These are phyloP conservation scores for Tetragnatha montana DNA, from an alignment of 2,888 invertebrate species.

Conservation along the genomic window DNA sequence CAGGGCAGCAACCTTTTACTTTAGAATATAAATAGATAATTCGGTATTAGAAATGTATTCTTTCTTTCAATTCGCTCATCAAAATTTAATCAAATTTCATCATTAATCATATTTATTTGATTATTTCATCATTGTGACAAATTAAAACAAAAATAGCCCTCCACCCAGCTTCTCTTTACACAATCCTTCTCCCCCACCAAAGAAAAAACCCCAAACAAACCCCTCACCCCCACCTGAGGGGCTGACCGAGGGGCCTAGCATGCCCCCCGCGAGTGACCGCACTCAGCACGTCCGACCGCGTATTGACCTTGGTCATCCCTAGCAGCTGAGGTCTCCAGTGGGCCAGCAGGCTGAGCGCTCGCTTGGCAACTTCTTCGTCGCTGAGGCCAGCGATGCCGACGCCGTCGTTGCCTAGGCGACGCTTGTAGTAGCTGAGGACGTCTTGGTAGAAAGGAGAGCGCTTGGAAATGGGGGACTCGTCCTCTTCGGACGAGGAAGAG, in stretches of 20 bases:
- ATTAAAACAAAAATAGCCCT: too few species aligned
- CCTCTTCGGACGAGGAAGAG: constrained; percentile 6
- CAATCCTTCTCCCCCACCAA: constrained; percentile 18
- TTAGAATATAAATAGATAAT: too few species aligned
- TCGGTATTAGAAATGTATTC: too few species aligned
- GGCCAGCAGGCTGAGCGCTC: constrained; percentile 55
- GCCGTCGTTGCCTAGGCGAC: constrained; percentile 6
- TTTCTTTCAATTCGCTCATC: too few species aligned
- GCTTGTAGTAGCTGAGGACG: constrained; percentile 2
- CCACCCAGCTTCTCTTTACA: constrained; percentile 1
- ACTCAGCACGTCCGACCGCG: constrained; percentile 50
- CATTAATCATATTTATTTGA: too few species aligned
- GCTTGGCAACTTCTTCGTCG: constrained; percentile 46
- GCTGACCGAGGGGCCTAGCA: constrained; percentile 55
- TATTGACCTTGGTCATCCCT: constrained; percentile 50
- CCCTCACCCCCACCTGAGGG: constrained; percentile 57
- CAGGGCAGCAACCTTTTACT: too few species aligned
- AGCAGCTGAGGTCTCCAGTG: constrained; percentile 53
- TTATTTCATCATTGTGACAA: too few species aligned
- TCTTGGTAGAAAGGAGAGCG: not conserved
- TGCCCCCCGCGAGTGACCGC: constrained; percentile 49
- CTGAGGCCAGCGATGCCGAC: not conserved
- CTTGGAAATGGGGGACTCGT: not conserved
- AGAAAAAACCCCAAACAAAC: not conserved
- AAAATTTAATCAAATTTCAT: too few species aligned